Evolutionary conservation across 92 coral and sea anemone species (phyloP).

Genomic region (Epizoanthus ramosus): DNA sequence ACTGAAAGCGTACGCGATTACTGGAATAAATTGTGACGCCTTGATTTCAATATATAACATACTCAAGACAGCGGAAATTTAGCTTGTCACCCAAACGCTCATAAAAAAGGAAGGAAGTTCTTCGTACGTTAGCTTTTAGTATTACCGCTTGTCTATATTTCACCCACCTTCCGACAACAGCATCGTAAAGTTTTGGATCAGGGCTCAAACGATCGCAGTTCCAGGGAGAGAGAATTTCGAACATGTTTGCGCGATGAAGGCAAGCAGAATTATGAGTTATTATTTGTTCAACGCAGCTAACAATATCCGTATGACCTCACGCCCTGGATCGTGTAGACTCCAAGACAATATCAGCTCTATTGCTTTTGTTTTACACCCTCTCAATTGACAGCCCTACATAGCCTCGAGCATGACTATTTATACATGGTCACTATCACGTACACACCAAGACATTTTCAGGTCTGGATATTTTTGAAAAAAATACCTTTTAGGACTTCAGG

Average conservation of each 20-base stretch:
- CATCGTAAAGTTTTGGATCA: constrained; percentile 35
- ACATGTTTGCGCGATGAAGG: constrained; percentile 23
- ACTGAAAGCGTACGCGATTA: not conserved
- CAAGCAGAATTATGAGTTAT: not conserved
- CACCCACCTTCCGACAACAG: constrained; percentile 33
- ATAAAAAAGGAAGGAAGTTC: constrained; percentile 39
- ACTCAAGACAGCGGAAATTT: constrained; percentile 8
- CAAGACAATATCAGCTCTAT: constrained; percentile 27
- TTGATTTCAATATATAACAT: not conserved
- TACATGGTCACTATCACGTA: constrained; percentile 9
- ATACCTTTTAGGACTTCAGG: constrained; percentile 6
- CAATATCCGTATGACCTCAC: constrained; percentile 36
- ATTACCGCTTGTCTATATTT: not conserved
- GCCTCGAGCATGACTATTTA: constrained; percentile 31
- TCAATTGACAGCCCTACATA: constrained; percentile 25
- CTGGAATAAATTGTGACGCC: no score
- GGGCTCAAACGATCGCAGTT: constrained; percentile 24
- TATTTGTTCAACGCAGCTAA: constrained; percentile 1
- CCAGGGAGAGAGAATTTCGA: constrained; percentile 32
- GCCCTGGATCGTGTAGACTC: constrained; percentile 9
- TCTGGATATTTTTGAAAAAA: not conserved
- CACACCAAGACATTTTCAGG: not conserved
- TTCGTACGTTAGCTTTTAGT: constrained; percentile 10
- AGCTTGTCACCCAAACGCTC: constrained; percentile 30
- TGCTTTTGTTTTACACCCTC: constrained; percentile 39